These are phyloP conservation scores for Tribolium castaneum DNA, from an alignment of 1,140 invertebrate genomes.

Conservation along the genomic window DNA sequence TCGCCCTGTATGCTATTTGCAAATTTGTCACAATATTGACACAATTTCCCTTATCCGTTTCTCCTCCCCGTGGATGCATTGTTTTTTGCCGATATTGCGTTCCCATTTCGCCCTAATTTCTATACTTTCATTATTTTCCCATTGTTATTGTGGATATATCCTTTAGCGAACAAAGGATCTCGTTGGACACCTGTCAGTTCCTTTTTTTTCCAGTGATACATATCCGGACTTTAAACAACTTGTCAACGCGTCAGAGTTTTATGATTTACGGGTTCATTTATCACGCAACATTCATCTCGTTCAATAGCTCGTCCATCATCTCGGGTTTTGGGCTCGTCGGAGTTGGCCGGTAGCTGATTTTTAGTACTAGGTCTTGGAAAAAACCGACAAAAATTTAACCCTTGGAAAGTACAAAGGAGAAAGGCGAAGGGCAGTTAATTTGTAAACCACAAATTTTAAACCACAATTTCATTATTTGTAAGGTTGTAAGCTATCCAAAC, in stretches of 20 bases:
- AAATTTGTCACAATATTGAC: neutral
- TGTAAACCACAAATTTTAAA: neutral
- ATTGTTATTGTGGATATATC: slow-evolving; percentile 19
- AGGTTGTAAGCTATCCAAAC: too few species aligned
- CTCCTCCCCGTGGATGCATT: neutral
- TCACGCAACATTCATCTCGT: slow-evolving; percentile 50
- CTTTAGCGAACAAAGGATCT: slow-evolving; percentile 32
- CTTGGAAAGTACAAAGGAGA: neutral
- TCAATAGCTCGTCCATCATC: slow-evolving; percentile 54
- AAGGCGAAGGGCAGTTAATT: neutral
- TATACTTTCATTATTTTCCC: slow-evolving; percentile 18
- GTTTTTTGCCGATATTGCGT: neutral
- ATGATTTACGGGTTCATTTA: slow-evolving; percentile 54
- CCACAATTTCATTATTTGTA: too few species aligned
- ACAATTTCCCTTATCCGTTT: neutral
- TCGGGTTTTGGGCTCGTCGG: slow-evolving; percentile 27
- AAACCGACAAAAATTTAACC: neutral
- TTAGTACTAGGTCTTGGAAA: neutral
- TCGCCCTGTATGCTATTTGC: too few species aligned
- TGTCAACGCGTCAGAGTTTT: slow-evolving; percentile 52
- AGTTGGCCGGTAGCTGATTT: neutral
- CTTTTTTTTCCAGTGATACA: slow-evolving; percentile 48
- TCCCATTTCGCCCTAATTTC: slow-evolving; percentile 6
- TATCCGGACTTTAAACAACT: slow-evolving; percentile 53
- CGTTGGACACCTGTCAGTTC: slow-evolving; percentile 42